Conservation (phyloP, 2,797 vertebrate genomes). For the Sternarchorhynchus goeldii region DNA sequence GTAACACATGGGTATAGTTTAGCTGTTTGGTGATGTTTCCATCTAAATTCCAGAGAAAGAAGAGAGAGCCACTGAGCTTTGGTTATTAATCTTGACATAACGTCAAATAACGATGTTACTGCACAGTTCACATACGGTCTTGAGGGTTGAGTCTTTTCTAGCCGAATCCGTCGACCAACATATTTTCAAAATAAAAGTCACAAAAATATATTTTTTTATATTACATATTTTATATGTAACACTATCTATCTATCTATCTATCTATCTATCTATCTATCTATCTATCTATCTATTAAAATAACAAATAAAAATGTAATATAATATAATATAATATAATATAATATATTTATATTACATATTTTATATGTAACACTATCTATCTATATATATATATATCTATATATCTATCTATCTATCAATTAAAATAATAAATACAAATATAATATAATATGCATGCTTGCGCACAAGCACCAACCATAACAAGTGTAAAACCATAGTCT, state of each 20-base stretch:
- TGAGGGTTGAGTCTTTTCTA: not conserved
- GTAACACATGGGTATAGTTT: not conserved
- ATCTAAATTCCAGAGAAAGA: conserved; percentile 11
- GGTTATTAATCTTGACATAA: conserved; percentile 52
- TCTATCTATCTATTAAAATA: not conserved
- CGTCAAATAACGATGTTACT: not conserved
- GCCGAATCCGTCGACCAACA: not conserved
- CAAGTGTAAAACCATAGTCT: not conserved
- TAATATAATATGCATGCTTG: not conserved
- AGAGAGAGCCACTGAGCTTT: conserved; percentile 32
- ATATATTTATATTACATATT: no score
- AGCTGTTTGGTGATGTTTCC: conserved; percentile 10
- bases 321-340: conserved; percentile 19
- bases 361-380: no score
- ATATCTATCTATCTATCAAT: no score
- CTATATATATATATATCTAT: not conserved
- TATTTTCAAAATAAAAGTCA: conserved; percentile 46
- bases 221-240: not conserved
- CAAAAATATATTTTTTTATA: not conserved
- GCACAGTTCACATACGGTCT: not conserved
- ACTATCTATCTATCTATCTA: not conserved
- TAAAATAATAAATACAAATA: not conserved
- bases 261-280: no score
- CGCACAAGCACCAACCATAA: not conserved
- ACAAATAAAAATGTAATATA: not conserved